Base-by-base conservation (phyloP, 2,113 vertebrate genomes). In the Gallinago paraguaiae region DNA sequence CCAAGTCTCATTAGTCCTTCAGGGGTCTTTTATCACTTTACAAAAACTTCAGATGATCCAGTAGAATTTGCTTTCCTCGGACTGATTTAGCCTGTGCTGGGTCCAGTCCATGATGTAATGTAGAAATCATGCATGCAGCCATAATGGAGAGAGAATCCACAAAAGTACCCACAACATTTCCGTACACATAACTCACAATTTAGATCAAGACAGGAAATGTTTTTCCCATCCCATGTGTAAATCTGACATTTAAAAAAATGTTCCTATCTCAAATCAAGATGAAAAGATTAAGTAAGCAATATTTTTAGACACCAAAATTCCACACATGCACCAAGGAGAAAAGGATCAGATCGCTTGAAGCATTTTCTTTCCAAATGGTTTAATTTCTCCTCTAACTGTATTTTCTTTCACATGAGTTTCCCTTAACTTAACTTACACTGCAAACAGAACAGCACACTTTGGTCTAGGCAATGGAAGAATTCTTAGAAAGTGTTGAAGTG, bases 191-290 rank as follows among this genome's bases (percentile, higher is more conserved):
- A 85, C 86, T 94, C 67, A 92, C 70, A 92, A 92, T 94, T 94
- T 87, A 92, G 74, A 91, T 76, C 86, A 92, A 84, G 88, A 54
- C 81, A 91, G 93, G 88, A 96, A 94, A 94, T 93, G 80, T 57
- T 94, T 96, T 96, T 95, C 90, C 78, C 94, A 94, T 95, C 94
- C 82, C 80, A 53, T 91, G 80, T 88, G 86, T 92, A 96, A 93
- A 79, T 82, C 75, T 57, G 83, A 94, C 82, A 93, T 96, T 94
- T 86, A 17, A 35, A 92, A 68, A 89, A 92, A 86, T 45, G 39
- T 87, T 93, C 82, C 57, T 86, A 82, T 91, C 88, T 82, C 72
- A 89, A 72, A 70, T 57, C 48, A 79, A 88, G 95, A 96, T 63
- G 17, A 85, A 94, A 93, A 93, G 39, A 76, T 88, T 74, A 92